Base-by-base conservation (phyloP, 53 echinoderm and acorn worm species). In the Crossaster papposus region DNA sequence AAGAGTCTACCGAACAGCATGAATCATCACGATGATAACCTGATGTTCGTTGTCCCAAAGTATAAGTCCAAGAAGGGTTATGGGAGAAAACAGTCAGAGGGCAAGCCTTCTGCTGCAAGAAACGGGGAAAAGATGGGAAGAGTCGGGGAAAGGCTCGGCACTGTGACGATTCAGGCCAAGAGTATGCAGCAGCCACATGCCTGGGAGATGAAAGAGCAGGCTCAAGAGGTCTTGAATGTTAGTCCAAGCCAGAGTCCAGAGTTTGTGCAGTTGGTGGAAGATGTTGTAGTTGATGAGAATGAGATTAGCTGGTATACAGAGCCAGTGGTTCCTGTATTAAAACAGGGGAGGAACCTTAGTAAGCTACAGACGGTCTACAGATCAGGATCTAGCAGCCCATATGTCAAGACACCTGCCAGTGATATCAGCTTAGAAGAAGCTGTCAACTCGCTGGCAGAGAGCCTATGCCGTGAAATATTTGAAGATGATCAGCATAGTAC, bases 381-480 rank as follows among this genome's bases (percentile, higher is more conserved):
- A 33, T 70, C 82, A 36, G 90, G 83, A 31, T 35, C 85, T 6
- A 36, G 28, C 24, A 79, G 85, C 37, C 85, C 91, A 18, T 52
- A 23, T 30, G 54, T 86, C 38, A 87, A 70, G 86, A 72, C 79
- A 30, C 68, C 83, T 34, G 54, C 53, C 17, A 89, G 82, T 83
- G 93, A 93, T 0, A 90, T 68, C 63, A 87, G 86, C 35, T 91
- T 99, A 72, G 96, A 99, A 63, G 96, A 99, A 74, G 95, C 99
- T 54, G 99, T 95, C n/a, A 94, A 90, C 81, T 94, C 95, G 15
- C 91, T 99, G 92, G 96, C 94, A 32, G 99, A 99, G 77, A 94
- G 93, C 64, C 89, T 99, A 20, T 99, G 99, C 55, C 93, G 94
- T 55, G 94, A 92, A 51, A 95, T 95, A 38, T 94, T 99, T 80